Evolutionary conservation across 2,888 invertebrate genomes (phyloP).

Genomic region (Halictus ligatus): DNA sequence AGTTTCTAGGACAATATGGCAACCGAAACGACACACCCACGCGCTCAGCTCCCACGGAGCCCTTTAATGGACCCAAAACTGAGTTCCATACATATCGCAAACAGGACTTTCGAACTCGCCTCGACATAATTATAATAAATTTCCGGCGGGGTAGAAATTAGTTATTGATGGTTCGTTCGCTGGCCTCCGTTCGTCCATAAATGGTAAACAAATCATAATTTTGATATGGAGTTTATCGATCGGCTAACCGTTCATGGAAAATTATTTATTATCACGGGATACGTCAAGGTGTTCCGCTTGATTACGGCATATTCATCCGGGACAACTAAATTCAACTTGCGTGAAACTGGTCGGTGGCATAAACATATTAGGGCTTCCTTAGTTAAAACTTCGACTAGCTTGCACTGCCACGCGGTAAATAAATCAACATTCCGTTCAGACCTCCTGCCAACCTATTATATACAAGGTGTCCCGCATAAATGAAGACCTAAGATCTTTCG

Average conservation of each 20-base stretch:
- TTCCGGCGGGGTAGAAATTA: background rate
- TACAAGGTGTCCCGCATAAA: too few relatives aligned
- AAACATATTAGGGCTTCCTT: background rate
- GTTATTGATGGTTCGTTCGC: slow-evolving; percentile 18
- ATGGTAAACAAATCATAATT: slow-evolving; percentile 10
- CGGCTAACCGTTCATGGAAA: background rate
- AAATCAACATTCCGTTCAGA: background rate
- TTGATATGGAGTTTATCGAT: background rate
- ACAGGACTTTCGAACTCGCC: slow-evolving; percentile 20
- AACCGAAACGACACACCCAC: slow-evolving; percentile 53
- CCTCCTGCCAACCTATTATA: background rate
- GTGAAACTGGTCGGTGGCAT: background rate
- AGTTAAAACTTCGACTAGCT: background rate
- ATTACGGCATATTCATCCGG: background rate
- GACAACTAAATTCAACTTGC: slow-evolving; percentile 7
- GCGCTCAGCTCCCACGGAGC: slow-evolving; percentile 31
- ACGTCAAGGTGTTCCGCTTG: background rate
- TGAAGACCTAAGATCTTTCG: too few relatives aligned
- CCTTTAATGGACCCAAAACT: slow-evolving; percentile 58
- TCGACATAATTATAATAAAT: slow-evolving; percentile 57
- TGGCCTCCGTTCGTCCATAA: background rate
- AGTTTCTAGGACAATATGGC: slow-evolving; percentile 55
- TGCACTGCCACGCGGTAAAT: background rate
- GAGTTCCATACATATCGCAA: slow-evolving; percentile 37
- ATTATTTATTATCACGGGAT: background rate